Percentiles rank a stretch among this genome's conserved stretches.
phyloP scores from a whole-genome alignment of 1,140 invertebrate genomes.

The Drosophila tsacasi region DNA sequence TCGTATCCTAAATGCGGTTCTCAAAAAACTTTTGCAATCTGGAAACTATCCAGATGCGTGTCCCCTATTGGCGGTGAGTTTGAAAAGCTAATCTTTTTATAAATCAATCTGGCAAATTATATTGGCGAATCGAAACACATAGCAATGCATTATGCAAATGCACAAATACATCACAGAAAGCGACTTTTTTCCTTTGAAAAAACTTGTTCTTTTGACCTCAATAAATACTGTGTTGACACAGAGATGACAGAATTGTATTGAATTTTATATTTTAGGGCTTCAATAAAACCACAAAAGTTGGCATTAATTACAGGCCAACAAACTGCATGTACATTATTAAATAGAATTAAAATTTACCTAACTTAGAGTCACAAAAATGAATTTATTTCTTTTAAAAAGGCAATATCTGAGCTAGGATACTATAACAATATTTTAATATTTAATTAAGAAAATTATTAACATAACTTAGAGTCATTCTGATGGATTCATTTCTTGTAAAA shows the following conservation, averaged over 20 bases:
- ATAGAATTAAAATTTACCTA: background rate
- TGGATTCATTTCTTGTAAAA: no score
- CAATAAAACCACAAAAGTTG: slow-evolving; percentile 1
- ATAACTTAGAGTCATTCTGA: no score
- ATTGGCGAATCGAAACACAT: slow-evolving; percentile 19
- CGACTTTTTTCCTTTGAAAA: background rate
- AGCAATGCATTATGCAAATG: slow-evolving; percentile 4
- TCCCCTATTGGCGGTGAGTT: slow-evolving; percentile 49
- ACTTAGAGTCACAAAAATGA: background rate
- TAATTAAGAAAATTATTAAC: no score
- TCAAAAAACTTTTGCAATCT: slow-evolving; percentile 44
- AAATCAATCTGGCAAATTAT: background rate
- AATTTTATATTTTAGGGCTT: slow-evolving; percentile 18
- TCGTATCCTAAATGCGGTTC: slow-evolving; percentile 46
- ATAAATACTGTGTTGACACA: background rate
- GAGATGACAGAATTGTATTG: background rate
- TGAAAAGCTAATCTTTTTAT: background rate
- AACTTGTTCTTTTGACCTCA: slow-evolving; percentile 1
- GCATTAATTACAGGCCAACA: background rate
- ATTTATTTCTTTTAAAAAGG: background rate
- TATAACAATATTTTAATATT: no score
- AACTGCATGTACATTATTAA: background rate
- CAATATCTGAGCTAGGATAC: no score
- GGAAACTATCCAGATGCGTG: slow-evolving; percentile 55
- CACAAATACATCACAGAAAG: background rate